Evolutionary conservation across 2,113 vertebrate genomes (phyloP), one percentile per base, ranked within the genome.

Genomic region (Pterocles gutturalis): DNA sequence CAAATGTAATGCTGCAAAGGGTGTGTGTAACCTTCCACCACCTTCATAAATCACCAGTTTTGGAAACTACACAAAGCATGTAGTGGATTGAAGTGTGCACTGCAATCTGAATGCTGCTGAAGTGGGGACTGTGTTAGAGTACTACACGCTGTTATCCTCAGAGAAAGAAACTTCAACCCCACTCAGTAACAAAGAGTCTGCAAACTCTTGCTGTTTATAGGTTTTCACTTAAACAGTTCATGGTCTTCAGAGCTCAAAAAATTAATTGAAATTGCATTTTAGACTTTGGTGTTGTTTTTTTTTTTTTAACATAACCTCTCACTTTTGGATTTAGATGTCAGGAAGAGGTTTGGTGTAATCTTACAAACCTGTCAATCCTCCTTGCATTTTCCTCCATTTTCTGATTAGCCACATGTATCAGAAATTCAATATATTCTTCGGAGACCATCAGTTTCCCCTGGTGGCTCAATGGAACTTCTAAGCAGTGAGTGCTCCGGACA

Each of bases 311-410:
- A 17, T 57, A 51, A 46, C 7, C 20, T 26, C 41, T 80, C 41
- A 43, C 49, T 48, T 65, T 33, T 38, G 49, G 20, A 51, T 70
- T 60, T 20, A 60, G 31, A 34, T 49, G 45, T 13, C 17, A 26
- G 15, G 49, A 62, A 33, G 3, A 75, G 55, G 46, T 71, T 5
- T 20, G 10, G 31, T 29, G n/a, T 57, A 6, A 60, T 72, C 48
- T 73, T 45, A 97, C 97, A 77, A 79, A 99, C 99, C 99, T 99
- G 91, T 98, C 95, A 88, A 99, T 99, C 88, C 99, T 98, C 90
- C 80, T 98, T 14, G 97, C 96, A 92, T 99, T 99, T 96, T 99
- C 99, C 62, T 99, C 98, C 99, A 99, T 98, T 97, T 99, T 99
- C 89, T 95, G 97, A 98, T 99, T 99, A 81, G 99, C 99, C 84